Evolutionary conservation across 2,113 vertebrate species (phyloP).

Genomic region (Platysteira castanea): DNA sequence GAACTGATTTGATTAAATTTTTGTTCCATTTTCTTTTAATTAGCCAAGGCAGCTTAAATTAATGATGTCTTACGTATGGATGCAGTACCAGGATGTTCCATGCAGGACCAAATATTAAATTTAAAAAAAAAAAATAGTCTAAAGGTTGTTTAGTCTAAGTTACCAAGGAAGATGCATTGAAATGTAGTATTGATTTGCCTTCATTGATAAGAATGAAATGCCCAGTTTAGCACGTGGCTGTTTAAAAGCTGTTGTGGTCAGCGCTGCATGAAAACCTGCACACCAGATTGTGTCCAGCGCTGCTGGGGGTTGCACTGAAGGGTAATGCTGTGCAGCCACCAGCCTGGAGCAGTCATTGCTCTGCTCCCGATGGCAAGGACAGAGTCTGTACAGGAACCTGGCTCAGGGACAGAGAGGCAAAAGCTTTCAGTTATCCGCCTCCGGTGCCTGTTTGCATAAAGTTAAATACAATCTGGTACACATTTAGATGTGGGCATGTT

Average conservation of each 20-base stretch:
- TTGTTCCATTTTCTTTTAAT: constrained; percentile 32
- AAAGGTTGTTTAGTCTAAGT: neutral
- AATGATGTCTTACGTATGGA: neutral
- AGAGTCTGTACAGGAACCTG: neutral
- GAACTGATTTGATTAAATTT: constrained; percentile 23
- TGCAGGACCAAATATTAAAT: neutral
- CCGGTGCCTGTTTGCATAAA: neutral
- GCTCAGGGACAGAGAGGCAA: neutral
- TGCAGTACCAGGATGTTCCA: neutral
- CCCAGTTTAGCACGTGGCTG: neutral
- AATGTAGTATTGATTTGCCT: neutral
- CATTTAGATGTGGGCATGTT: neutral
- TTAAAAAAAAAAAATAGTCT: neutral
- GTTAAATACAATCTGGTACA: neutral
- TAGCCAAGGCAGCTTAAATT: neutral
- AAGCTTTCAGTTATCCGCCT: neutral
- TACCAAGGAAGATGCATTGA: neutral
- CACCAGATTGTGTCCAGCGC: rapidly evolving
- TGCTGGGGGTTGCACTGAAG: neutral
- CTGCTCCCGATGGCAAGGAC: neutral
- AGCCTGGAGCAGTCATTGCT: neutral
- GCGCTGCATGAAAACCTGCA: neutral
- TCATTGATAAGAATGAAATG: neutral
- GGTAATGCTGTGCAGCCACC: neutral
- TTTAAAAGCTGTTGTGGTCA: neutral